Evolutionary conservation across 2,888 invertebrate genomes (phyloP), one percentile per base, ranked within the genome.

Genomic region (Galeopsomyia nigrocyanea): DNA sequence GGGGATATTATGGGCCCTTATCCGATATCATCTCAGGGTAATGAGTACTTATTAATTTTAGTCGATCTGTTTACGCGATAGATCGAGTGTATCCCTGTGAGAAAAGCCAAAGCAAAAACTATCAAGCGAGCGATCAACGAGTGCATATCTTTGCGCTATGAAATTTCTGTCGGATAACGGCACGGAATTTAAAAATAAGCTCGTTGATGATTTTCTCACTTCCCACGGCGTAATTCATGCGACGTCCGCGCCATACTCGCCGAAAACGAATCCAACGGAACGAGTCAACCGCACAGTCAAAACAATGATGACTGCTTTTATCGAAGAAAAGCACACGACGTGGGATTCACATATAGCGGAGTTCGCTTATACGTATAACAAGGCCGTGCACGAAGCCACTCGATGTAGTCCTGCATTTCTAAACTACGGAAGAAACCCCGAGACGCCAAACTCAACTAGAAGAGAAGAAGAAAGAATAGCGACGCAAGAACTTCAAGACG

Each of bases 171-270:
- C 7, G 7, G 3, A 31, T 31, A 5, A 5, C 31, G 31, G 7
- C n/a, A n/a, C 55, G 6, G 55, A 55, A 55, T 55, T 55, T n/a
- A 55, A 55, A 14, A 55, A 55, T 21, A 19, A 55, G 51, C n/a
- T 51, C 6, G 19, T n/a, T 2, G 17, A 53, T 53, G 14, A 53
- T 10, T 53, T 19, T n/a, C 19, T 53, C 6, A 7, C 2, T 2
- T 13, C 53, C 2, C 53, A 53, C 7, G 19, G 19, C 13, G 19
- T 53, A 7, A 53, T n/a, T 14, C 14, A 53, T n/a, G 6, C 19
- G 17, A 19, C n/a, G 6, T 53, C 17, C 10, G 17, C 53, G 5
- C 17, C 53, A n/a, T n/a, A 19, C 19, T 19, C n/a, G 2, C 19
- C 19, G 5, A n/a, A 10, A 17, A 19, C 17, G 2, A 53, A 53